These are phyloP conservation scores for Eulimnadia texana DNA, from an alignment of 1,140 invertebrate species.

Conservation along the genomic window DNA sequence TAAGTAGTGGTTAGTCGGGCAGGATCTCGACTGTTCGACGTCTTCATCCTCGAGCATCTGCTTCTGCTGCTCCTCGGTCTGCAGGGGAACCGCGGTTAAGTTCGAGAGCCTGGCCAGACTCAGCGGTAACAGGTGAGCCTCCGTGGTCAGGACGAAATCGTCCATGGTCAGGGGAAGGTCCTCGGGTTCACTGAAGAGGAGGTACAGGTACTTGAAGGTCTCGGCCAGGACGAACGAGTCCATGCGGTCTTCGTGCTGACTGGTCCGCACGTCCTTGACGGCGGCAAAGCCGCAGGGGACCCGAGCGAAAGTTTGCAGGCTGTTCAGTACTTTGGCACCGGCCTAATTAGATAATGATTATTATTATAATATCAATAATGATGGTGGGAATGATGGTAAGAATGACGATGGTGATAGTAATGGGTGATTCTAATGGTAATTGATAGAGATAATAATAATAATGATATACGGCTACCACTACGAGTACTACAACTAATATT, in stretches of 20 bases:
- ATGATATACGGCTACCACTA: too few relatives aligned
- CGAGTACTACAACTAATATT: too few relatives aligned
- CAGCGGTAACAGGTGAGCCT: slow-evolving; percentile 87
- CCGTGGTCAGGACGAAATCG: slow-evolving; percentile 93
- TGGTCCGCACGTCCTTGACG: slow-evolving; percentile 85
- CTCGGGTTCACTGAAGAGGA: slow-evolving; percentile 77
- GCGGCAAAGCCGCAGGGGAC: slow-evolving; percentile 94
- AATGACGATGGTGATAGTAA: too few relatives aligned
- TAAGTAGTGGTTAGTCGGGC: slow-evolving; percentile 68
- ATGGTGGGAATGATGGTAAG: too few relatives aligned
- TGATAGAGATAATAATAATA: too few relatives aligned
- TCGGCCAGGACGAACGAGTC: slow-evolving; percentile 95
- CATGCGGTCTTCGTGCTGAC: slow-evolving; percentile 82
- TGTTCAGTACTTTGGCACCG: slow-evolving; percentile 76
- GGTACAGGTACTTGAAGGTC: slow-evolving; percentile 93
- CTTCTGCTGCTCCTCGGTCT: slow-evolving; percentile 6
- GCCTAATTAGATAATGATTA: too few relatives aligned
- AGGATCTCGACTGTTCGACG: slow-evolving; percentile 49
- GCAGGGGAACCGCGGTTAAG: slow-evolving; percentile 23
- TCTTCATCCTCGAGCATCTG: slow-evolving; percentile 22
- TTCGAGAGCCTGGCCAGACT: slow-evolving; percentile 46
- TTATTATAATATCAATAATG: too few relatives aligned
- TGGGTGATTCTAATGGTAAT: too few relatives aligned
- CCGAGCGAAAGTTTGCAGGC: slow-evolving; percentile 73
- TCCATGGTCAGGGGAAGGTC: slow-evolving; percentile 84